Evolutionary conservation across 2,113 vertebrate species (phyloP), one percentile per base, ranked within the genome.

Genomic region (Orthochromis indermauri): DNA sequence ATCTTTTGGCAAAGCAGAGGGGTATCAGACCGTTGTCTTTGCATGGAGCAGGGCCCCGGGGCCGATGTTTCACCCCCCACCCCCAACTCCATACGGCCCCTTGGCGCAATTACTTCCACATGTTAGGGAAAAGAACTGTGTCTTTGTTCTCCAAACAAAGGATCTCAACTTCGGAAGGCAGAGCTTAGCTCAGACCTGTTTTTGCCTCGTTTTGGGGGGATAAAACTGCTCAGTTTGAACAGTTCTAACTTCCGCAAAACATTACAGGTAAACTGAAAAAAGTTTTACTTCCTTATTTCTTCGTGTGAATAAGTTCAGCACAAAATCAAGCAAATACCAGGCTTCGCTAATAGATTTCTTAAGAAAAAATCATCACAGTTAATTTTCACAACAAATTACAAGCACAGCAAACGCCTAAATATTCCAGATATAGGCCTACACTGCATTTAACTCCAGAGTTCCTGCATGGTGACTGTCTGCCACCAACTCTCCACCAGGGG

Each of bases 101-200:
- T 91, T 94, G 83, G 88, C 73, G 91, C 97, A 98, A 99, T 99
- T 97, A 96, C 97, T 99, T 99, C 98, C 98, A 99, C 97, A 98
- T 99, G 98, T 98, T 96, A 91, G 95, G 94, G 95, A 94, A 96
- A 94, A 96, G 97, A 98, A 97, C 97, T 96, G 97, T 92, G 90
- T 92, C 94, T 96, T 97, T 97, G 97, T 97, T 97, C 95, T 96
- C 95, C 96, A 97, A 94, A 96, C 95, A 96, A 97, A 97, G 83
- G 83, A 84, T 83, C 85, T 88, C 87, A 90, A 85, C 92, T 90
- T 90, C 66, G 26, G 80, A 83, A 85, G 57, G 10, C 21, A 45
- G 13, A 55, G 78, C 19, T 76, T 59, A 83, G 86, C 89, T 84
- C 66, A 81, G 90, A 88, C 61, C 51, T 8, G 82, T 57, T 35